Evolutionary conservation across 2,113 vertebrate species (phyloP).

Genomic region (Eleginops maclovinus): DNA sequence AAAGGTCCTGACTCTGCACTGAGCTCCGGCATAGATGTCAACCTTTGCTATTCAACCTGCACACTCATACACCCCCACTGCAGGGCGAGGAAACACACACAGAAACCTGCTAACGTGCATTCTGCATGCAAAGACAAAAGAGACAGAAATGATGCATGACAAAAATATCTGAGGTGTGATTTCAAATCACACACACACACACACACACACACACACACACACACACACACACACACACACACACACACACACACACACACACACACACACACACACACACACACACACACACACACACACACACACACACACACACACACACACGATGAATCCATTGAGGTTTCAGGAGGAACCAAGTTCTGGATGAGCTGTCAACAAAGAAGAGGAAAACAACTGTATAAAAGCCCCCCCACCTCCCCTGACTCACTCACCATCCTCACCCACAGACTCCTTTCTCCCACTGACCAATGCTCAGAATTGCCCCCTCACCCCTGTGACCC

Average conservation of each 20-base stretch:
- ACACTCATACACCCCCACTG: slow-evolving; percentile 4
- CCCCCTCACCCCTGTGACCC: slow-evolving; percentile 74
- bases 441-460: slow-evolving; percentile 75
- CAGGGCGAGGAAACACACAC: slow-evolving; percentile 1
- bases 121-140: neutral
- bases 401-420: slow-evolving; percentile 60
- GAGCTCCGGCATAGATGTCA: slow-evolving; percentile 63
- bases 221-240: neutral
- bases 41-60: slow-evolving; percentile 62
- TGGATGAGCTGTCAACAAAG: slow-evolving; percentile 82
- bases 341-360: slow-evolving; percentile 68
- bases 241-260: neutral
- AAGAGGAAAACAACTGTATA: slow-evolving; percentile 81
- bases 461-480: slow-evolving; percentile 77
- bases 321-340: slow-evolving; percentile 32
- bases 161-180: neutral
- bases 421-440: slow-evolving; percentile 50
- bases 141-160: neutral
- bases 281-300: neutral
- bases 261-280: neutral
- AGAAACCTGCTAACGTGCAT: neutral
- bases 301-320: neutral
- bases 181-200: neutral
- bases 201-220: no score
- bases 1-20: slow-evolving; percentile 75